phyloP scores from a whole-genome alignment of 2,113 vertebrate species.

The Ariopsis seemanni region DNA sequence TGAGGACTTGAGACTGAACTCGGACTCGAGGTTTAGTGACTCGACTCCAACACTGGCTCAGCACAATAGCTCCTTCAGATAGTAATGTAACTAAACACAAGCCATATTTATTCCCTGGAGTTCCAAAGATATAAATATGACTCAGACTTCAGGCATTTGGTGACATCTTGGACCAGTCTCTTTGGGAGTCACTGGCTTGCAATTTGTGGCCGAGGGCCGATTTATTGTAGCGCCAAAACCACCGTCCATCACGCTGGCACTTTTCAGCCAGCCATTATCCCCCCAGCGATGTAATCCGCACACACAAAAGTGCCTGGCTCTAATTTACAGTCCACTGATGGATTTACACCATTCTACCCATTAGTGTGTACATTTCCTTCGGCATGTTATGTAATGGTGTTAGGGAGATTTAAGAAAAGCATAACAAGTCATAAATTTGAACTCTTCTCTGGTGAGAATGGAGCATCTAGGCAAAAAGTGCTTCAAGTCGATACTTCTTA shows the following conservation, averaged over 20 bases:
- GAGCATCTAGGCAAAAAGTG: constrained; percentile 50
- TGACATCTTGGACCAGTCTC: constrained; percentile 36
- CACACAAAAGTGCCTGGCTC: constrained; percentile 52
- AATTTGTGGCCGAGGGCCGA: constrained; percentile 46
- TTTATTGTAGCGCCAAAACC: constrained; percentile 49
- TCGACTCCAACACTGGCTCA: neutral
- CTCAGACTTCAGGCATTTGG: constrained; percentile 24
- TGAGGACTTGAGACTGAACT: no score
- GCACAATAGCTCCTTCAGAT: neutral
- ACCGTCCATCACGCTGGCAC: constrained; percentile 48
- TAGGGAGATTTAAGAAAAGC: constrained; percentile 70
- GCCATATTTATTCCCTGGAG: constrained; percentile 14
- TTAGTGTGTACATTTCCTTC: constrained; percentile 63
- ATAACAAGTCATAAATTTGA: constrained; percentile 72
- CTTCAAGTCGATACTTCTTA: neutral
- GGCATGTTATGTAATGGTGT: constrained; percentile 71
- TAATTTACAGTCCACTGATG: constrained; percentile 67
- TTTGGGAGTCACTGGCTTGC: constrained; percentile 36
- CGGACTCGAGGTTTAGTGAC: no score
- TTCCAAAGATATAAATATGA: constrained; percentile 39
- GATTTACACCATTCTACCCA: constrained; percentile 63
- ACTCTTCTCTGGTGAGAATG: constrained; percentile 49
- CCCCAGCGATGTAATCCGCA: constrained; percentile 58
- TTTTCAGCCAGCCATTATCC: constrained; percentile 50
- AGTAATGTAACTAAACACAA: constrained; percentile 16